Evolutionary conservation across 2,888 invertebrate genomes (phyloP), one percentile per base, ranked within the genome.

Genomic region (Nephrotoma flavescens): DNA sequence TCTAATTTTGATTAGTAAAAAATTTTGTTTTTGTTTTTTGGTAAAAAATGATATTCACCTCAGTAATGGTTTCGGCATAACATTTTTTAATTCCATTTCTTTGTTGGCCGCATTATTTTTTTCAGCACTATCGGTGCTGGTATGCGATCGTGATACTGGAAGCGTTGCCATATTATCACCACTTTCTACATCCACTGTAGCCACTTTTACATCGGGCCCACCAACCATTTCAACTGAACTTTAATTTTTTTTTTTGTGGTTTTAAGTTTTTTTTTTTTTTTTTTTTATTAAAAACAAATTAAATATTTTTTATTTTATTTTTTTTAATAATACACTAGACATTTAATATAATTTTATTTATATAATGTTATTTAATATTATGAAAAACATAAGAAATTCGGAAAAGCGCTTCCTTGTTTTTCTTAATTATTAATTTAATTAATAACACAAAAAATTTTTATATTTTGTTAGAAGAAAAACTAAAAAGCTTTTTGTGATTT

Each of bases 161-260:
- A 97, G 93, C 83, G 97, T 97, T 91, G 96, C 97, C 95, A 96
- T 96, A 91, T 97, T 96, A 94, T 96, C 96, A 89, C 96, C 95
- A 89, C 96, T 94, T 92, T 97, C 97, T 90, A 96, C 94, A 92
- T 97, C 96, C 89, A 97, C 97, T 87, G 97, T 97, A 89, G 97
- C 95, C 92, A 97, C 96, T 93, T 96, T 97, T 92, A 96, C 95
- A 93, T 97, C 96, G 90, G 93, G 93, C 91, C 95, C 94, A 91
- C 94, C 94, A 89, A 94, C 93, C 94, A 94, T 94, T 89, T 87
- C 87, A 5, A 19, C 71, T 71, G 71, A 71, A 71, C 71, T 71
- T 31, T 15, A 41, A n/a, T n/a, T n/a, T 41, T 44, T 15, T n/a
- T 86, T 19, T 52, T 86, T 89, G 86, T 45, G 31, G 85, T 57